Evolutionary conservation across 2,888 invertebrate genomes (phyloP), one percentile per base, ranked within the genome.

Genomic region (Linnaemya vulpina): DNA sequence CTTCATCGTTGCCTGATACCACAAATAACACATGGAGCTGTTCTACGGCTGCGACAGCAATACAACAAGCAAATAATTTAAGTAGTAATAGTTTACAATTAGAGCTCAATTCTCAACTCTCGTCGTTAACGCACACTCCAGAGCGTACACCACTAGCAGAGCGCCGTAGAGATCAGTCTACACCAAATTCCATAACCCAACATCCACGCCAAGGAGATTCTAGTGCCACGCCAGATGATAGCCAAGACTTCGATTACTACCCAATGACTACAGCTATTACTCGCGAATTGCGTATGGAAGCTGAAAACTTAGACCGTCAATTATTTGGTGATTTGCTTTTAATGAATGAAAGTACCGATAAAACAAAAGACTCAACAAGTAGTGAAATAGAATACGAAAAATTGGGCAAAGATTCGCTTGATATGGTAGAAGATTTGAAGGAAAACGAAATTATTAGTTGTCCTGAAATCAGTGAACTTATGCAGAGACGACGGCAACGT

Each of bases 191-290:
- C 7, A 55, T 43, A 7, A 74, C 73, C 7, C 60, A 73, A 68
- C 7, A 51, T 20, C 40, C 43, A 17, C 55, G 63, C 53, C 63
- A 35, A 46, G 49, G 13, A 7, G 88, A 88, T 83, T 83, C 86
- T 3, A 94, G 94, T 65, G 94, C 94, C 87, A 96, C 96, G 86
- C 96, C 96, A 0, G 96, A 96, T 88, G 96, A 97, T 91, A 95
- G 96, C 1, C 95, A 96, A 88, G 96, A 96, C 90, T 95, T 96
- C 87, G 96, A 96, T 90, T 97, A 97, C 90, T 96, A 96, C 90
- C 97, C 97, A 3, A 96, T 97, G 95, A 96, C 96, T 0, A 97
- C 96, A 5, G 96, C 97, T 3, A 96, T 97, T 93, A 97, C 97
- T 0, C 94, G 96, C 88, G 97, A 97, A 90, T 92, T 97, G 88